Evolutionary conservation across 37 sponge, comb jelly and placozoan species (phyloP), one percentile per base, ranked within the genome.

Genomic region (Cliona cf. orientalis): DNA sequence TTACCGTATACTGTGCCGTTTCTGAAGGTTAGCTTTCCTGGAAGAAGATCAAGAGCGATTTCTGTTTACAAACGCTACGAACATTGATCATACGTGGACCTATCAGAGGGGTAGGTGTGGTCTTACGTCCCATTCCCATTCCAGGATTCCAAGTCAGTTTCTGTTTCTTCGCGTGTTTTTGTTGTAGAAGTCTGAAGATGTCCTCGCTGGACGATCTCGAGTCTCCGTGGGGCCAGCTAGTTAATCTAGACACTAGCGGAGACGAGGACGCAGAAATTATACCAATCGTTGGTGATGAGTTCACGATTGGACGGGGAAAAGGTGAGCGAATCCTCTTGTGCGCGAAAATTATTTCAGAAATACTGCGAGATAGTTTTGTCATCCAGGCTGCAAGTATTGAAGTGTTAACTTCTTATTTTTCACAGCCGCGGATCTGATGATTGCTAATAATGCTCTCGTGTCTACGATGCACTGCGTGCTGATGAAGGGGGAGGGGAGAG

Each of bases 161-260:
- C n/a, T n/a, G n/a, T n/a, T n/a, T n/a, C n/a, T n/a, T n/a, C n/a
- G n/a, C n/a, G n/a, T n/a, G n/a, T n/a, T n/a, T n/a, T n/a, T n/a
- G n/a, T n/a, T n/a, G n/a, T n/a, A n/a, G n/a, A n/a, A n/a, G n/a
- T n/a, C n/a, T n/a, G n/a, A n/a, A n/a, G n/a, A n/a, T n/a, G n/a
- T n/a, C n/a, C n/a, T n/a, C n/a, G 19, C n/a, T 31, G 25, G 68
- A 67, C 31, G 12, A 40, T 2, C 74, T 83, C 37, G 91, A 72
- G 41, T 79, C 77, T 39, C 91, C 91, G 9, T 91, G 91, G 91
- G 91, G 85, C 25, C 73, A 74, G 75, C 79, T 91, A 69, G 74
- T 86, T 37, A 2, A 71, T 28, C 46, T 79, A 33, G 66, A 66
- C 21, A 57, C 7, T 5, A 29, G 38, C 11, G 82, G 35, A 2